Conservation (phyloP, 2,797 vertebrate species). For the Bryconaethiops microstoma region DNA sequence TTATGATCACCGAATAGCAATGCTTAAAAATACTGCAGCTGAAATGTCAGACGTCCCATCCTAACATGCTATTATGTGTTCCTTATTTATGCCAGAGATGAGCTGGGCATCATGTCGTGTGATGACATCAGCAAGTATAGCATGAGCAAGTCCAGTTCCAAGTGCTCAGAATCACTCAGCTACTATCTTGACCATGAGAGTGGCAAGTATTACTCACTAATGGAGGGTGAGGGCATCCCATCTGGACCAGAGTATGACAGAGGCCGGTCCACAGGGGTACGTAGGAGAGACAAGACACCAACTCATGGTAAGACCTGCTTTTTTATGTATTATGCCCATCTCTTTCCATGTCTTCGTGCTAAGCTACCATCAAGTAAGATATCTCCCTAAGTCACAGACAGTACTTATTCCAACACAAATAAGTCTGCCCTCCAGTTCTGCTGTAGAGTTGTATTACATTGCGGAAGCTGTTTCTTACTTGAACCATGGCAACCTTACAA, state of each 20-base stretch:
- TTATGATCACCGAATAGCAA: not conserved
- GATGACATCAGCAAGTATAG: constrained; percentile 89
- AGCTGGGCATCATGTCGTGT: constrained; percentile 87
- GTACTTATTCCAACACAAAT: not conserved
- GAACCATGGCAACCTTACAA: not conserved
- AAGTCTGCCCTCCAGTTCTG: constrained; percentile 7
- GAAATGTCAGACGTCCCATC: not conserved
- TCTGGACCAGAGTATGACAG: constrained; percentile 75
- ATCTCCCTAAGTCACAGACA: constrained; percentile 3
- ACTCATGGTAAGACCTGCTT: constrained; percentile 70
- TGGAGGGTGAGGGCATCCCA: constrained; percentile 72
- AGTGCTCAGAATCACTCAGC: constrained; percentile 77
- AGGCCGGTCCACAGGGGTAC: constrained; percentile 73
- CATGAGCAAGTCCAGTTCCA: constrained; percentile 81
- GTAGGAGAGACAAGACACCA: constrained; percentile 78
- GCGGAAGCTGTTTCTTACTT: not conserved
- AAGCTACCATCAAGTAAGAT: constrained; percentile 3
- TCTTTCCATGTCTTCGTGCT: not conserved
- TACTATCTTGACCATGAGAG: constrained; percentile 78
- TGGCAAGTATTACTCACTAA: constrained; percentile 76
- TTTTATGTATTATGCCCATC: not conserved
- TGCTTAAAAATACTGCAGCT: not conserved
- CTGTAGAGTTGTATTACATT: too few relatives aligned
- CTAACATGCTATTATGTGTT: not conserved
- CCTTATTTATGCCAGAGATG: constrained; percentile 75